Percentiles rank a stretch among this genome's conserved stretches.
Evolutionary conservation across 2,888 invertebrate genomes (phyloP).

Genomic region (Lepidochrysops patricia): DNA sequence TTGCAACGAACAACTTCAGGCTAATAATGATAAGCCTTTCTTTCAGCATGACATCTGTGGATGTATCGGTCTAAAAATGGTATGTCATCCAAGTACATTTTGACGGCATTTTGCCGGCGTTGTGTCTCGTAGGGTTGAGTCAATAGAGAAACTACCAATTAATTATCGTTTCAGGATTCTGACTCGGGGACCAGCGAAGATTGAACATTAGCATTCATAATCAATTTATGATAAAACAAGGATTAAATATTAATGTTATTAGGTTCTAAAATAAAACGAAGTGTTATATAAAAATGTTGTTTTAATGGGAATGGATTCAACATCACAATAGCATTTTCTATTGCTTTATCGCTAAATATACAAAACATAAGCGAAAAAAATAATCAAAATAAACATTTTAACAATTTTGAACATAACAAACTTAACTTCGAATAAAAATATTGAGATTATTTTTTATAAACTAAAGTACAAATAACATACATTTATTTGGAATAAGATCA

Average conservation of each 20-base stretch:
- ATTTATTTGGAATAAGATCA: conserved; percentile 26
- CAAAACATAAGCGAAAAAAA: conserved; percentile 6
- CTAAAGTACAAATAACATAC: background rate
- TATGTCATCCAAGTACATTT: too few relatives aligned
- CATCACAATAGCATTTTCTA: conserved; percentile 47
- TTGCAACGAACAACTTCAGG: too few relatives aligned
- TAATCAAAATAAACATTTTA: conserved; percentile 2
- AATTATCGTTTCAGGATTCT: conserved; percentile 29
- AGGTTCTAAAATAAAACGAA: conserved; percentile 33
- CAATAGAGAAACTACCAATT: too few relatives aligned
- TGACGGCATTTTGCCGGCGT: too few relatives aligned
- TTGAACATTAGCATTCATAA: too few relatives aligned
- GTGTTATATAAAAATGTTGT: conserved; percentile 60
- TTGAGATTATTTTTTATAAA: conserved; percentile 6
- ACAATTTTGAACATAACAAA: conserved; percentile 5
- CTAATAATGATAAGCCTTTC: too few relatives aligned
- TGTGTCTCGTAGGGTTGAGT: too few relatives aligned
- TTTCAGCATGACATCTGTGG: too few relatives aligned
- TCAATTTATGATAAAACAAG: background rate
- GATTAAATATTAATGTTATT: background rate
- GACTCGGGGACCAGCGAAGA: conserved; percentile 29
- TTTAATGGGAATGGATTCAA: conserved; percentile 68
- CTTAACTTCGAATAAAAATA: conserved; percentile 1
- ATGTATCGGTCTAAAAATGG: too few relatives aligned
- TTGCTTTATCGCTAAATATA: conserved; percentile 21